Evolutionary conservation across 2,113 vertebrate species (phyloP).

Genomic region (Ceyx melanurus): DNA sequence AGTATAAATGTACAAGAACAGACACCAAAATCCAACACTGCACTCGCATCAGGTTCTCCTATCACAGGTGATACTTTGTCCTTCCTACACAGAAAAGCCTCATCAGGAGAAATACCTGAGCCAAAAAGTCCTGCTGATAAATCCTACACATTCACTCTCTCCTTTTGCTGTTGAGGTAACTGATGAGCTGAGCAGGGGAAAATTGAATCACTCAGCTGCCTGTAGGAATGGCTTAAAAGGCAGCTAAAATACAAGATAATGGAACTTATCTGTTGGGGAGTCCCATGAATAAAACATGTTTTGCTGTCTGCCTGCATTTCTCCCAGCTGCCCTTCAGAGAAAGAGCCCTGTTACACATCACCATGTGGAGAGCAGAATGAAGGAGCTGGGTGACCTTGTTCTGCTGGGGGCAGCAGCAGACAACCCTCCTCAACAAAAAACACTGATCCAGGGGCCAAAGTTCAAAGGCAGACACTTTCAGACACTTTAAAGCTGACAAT

Average conservation of each 20-base stretch:
- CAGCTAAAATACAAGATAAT: neutral
- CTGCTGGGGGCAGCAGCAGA: neutral
- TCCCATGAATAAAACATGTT: slow-evolving; percentile 55
- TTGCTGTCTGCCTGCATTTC: neutral
- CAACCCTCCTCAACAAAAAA: neutral
- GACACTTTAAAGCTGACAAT: neutral
- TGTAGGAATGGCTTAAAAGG: neutral
- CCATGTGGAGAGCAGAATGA: neutral
- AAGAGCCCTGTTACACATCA: neutral
- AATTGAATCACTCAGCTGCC: neutral
- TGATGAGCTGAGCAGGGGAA: neutral
- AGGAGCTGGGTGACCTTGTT: neutral
- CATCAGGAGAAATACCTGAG: neutral
- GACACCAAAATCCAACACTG: neutral
- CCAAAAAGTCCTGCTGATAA: neutral
- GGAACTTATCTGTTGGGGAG: neutral
- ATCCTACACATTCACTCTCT: neutral
- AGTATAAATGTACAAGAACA: neutral
- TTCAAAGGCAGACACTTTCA: neutral
- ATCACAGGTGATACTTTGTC: neutral
- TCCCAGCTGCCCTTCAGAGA: neutral
- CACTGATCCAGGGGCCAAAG: neutral
- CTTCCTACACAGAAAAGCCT: neutral
- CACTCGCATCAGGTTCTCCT: neutral
- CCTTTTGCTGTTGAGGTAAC: neutral